Evolutionary conservation across 2,113 vertebrate species (phyloP).

Genomic region (Fulmarus glacialis): DNA sequence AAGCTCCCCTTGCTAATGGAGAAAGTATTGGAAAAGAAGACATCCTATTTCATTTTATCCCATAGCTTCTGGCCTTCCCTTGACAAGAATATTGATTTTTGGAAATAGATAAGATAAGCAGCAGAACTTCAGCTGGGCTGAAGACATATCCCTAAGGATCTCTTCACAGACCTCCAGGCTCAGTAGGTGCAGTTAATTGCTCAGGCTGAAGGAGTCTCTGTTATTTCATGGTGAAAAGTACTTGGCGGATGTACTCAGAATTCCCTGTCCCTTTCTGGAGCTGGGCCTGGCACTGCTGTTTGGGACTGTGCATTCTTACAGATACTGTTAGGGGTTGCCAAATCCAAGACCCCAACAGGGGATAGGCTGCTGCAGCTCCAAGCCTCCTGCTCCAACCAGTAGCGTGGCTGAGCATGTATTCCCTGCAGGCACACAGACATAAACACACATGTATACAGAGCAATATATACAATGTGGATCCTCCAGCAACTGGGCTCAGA

Average conservation of each 20-base stretch:
- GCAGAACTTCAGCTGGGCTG: not conserved
- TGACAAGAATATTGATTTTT: not conserved
- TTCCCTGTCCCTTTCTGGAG: not conserved
- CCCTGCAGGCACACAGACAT: not conserved
- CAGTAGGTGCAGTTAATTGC: not conserved
- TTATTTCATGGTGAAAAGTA: not conserved
- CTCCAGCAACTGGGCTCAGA: not conserved
- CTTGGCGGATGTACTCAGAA: not conserved
- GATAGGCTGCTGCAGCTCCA: not conserved
- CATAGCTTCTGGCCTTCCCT: not conserved
- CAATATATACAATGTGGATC: not conserved
- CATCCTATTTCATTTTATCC: not conserved
- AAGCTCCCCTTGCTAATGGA: not conserved
- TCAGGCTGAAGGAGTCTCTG: not conserved
- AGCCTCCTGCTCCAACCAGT: not conserved
- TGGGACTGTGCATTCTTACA: not conserved
- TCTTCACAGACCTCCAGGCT: not conserved
- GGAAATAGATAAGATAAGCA: not conserved
- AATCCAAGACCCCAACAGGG: not conserved
- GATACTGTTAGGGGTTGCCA: not conserved
- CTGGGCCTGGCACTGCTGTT: not conserved
- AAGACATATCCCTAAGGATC: not conserved
- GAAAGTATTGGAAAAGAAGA: not conserved
- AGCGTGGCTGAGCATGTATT: not conserved
- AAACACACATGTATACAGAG: fast-evolving